Evolutionary conservation across 2,888 invertebrate species (phyloP).

Genomic region (Aleiodes alternator): DNA sequence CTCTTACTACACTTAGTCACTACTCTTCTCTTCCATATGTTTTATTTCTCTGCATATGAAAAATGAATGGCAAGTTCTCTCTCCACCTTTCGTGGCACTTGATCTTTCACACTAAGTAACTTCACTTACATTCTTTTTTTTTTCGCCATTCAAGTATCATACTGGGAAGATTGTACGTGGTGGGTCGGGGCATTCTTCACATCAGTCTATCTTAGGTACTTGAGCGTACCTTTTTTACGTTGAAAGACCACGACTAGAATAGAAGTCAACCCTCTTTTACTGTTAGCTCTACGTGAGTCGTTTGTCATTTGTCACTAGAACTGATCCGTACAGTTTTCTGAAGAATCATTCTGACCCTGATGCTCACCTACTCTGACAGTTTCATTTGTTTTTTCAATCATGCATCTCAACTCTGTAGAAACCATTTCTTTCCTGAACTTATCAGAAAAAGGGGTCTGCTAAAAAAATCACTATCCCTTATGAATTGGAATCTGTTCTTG

Average conservation of each 20-base stretch:
- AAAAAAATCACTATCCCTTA: neutral
- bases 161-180: constrained; percentile 56
- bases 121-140: constrained; percentile 24
- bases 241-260: constrained; percentile 37
- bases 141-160: constrained; percentile 12
- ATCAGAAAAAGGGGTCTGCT: neutral
- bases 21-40: constrained; percentile 31
- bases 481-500: neutral
- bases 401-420: constrained; percentile 24
- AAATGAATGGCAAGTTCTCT: constrained; percentile 28
- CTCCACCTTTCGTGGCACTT: constrained; percentile 35
- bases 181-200: constrained; percentile 59
- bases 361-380: constrained; percentile 44
- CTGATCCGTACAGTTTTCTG: constrained; percentile 36
- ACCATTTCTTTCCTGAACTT: constrained; percentile 33
- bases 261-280: constrained; percentile 27
- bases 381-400: constrained; percentile 27
- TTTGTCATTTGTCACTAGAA: constrained; percentile 56
- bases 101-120: constrained; percentile 39
- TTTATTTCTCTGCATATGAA: constrained; percentile 37
- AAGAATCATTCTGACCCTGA: constrained; percentile 38
- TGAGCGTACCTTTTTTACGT: constrained; percentile 44
- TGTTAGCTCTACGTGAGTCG: constrained; percentile 46
- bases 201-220: constrained; percentile 49
- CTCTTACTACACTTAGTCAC: constrained; percentile 40